Evolutionary conservation across 1,140 invertebrate genomes (phyloP).

Genomic region (Oppia nitens): DNA sequence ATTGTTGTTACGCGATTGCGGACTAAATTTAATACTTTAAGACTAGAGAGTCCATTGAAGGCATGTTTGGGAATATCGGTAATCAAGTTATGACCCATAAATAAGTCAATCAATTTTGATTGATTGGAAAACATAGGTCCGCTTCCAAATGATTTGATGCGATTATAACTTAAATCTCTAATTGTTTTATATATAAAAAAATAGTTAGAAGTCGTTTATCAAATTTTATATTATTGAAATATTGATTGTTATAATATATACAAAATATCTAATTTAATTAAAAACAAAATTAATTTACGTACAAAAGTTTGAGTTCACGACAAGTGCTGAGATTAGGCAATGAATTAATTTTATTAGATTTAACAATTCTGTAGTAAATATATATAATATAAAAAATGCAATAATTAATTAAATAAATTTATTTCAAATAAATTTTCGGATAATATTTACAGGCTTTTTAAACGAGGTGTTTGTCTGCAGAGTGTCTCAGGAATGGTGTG

Average conservation of each 20-base stretch:
- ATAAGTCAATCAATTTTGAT: constrained; percentile 57
- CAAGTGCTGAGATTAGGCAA: constrained; percentile 27
- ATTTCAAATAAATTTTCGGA: constrained; percentile 8
- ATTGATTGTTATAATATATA: neutral
- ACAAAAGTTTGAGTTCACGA: constrained; percentile 61
- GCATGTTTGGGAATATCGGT: constrained; percentile 51
- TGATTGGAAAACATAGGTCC: constrained; percentile 46
- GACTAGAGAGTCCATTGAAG: constrained; percentile 53
- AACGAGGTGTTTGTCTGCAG: constrained; percentile 53
- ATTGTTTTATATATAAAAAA: neutral
- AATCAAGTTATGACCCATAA: constrained; percentile 65
- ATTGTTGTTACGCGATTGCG: constrained; percentile 67
- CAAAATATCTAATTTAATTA: neutral
- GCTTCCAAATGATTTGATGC: constrained; percentile 48
- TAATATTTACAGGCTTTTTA: constrained; percentile 65
- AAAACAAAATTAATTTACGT: constrained; percentile 51
- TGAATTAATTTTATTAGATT: constrained; percentile 27
- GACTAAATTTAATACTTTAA: constrained; percentile 77
- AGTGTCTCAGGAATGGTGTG: constrained; percentile 47
- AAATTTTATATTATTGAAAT: neutral
- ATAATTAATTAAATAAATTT: too few species aligned
- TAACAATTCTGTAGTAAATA: constrained; percentile 27
- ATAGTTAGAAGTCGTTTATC: neutral
- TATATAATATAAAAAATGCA: too few species aligned
- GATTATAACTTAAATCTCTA: constrained; percentile 75